phyloP scores from a whole-genome alignment of 2,113 vertebrate species.

The Arenaria interpres region DNA sequence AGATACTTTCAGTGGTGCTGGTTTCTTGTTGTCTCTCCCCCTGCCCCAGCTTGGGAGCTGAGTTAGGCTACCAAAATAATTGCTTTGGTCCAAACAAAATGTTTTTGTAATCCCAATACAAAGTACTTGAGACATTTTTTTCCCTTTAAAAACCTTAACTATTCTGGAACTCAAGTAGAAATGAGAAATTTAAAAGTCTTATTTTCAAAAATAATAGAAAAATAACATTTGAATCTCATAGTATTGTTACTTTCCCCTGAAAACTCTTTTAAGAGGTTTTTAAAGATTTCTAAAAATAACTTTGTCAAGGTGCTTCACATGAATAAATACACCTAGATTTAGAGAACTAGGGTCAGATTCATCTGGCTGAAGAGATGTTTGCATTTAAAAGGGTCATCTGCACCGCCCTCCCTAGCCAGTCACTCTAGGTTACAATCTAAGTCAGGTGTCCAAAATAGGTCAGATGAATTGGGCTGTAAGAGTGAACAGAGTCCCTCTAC shows the following conservation, averaged over 20 bases:
- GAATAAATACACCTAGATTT: background rate
- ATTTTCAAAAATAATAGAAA: background rate
- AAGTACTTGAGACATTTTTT: background rate
- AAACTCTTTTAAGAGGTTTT: background rate
- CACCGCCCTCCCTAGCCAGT: background rate
- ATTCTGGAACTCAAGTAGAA: background rate
- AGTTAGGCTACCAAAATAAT: background rate
- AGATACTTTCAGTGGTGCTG: background rate
- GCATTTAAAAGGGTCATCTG: background rate
- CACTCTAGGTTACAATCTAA: background rate
- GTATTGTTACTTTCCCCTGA: background rate
- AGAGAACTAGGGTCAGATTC: background rate
- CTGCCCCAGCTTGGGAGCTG: background rate
- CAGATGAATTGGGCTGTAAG: background rate
- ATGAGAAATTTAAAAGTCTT: background rate
- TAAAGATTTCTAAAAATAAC: background rate
- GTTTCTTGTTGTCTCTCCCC: accelerated
- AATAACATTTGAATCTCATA: accelerated
- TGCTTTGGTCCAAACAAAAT: background rate
- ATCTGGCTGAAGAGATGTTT: background rate
- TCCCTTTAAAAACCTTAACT: background rate
- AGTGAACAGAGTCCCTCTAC: background rate
- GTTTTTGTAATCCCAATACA: background rate
- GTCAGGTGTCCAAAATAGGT: background rate
- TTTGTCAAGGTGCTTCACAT: background rate